Percentiles rank a stretch among this genome's conserved stretches.
phyloP scores from a whole-genome alignment of 2,888 invertebrate genomes.

The Leptinotarsa tumamoca region DNA sequence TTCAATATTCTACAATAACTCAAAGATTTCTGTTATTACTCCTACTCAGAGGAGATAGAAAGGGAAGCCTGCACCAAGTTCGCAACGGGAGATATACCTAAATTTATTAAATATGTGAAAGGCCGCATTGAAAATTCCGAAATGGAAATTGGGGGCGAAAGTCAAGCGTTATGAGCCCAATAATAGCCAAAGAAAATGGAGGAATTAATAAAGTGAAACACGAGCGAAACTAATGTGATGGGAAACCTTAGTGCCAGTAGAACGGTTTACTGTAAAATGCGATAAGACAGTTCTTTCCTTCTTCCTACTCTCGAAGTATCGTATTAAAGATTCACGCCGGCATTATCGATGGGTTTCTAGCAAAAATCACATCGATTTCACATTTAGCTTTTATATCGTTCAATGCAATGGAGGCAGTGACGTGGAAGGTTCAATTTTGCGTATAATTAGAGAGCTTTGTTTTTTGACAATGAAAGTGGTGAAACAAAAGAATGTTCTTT shows the following conservation, averaged over 20 bases:
- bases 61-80: slow-evolving; percentile 35
- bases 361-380: slow-evolving; percentile 43
- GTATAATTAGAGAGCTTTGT: background rate
- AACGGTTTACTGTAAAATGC: slow-evolving; percentile 51
- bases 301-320: slow-evolving; percentile 35
- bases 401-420: slow-evolving; percentile 18
- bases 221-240: slow-evolving; percentile 51
- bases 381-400: slow-evolving; percentile 34
- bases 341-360: slow-evolving; percentile 37
- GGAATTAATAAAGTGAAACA: slow-evolving; percentile 57
- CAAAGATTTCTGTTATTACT: slow-evolving; percentile 47
- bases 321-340: slow-evolving; percentile 43
- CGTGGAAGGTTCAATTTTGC: slow-evolving; percentile 10
- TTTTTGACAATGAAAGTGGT: background rate
- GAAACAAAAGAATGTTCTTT: slow-evolving; percentile 3
- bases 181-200: slow-evolving; percentile 49
- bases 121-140: slow-evolving; percentile 43
- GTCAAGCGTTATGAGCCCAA: slow-evolving; percentile 42
- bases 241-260: slow-evolving; percentile 45
- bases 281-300: slow-evolving; percentile 51
- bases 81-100: slow-evolving; percentile 31
- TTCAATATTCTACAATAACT: slow-evolving; percentile 39
- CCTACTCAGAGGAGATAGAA: slow-evolving; percentile 42
- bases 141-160: slow-evolving; percentile 46
- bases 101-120: slow-evolving; percentile 44